Percentiles rank a stretch among this genome's conserved stretches.
Evolutionary conservation across 2,888 invertebrate species (phyloP).

Genomic region (Drosophila nigritarsus): DNA sequence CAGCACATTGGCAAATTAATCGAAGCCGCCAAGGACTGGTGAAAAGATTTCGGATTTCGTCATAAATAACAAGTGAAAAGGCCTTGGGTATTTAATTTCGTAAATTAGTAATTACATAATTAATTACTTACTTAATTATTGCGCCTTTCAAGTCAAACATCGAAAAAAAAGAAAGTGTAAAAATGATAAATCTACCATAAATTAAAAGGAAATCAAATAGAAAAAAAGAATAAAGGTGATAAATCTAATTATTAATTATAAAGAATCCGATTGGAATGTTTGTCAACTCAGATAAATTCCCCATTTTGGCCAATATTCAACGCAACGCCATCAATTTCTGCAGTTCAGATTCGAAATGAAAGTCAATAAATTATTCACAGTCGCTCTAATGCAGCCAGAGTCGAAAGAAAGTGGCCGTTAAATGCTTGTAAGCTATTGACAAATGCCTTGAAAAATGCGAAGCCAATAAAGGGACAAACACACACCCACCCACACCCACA

Average conservation of each 20-base stretch:
- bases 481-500: neutral
- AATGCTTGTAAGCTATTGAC: constrained; percentile 33
- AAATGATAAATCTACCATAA: too few species aligned
- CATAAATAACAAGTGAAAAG: neutral
- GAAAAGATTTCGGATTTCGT: neutral
- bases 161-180: neutral
- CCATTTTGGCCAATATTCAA: neutral
- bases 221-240: neutral
- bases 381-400: too few species aligned
- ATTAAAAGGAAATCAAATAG: neutral
- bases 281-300: neutral
- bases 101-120: neutral
- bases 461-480: constrained; percentile 13
- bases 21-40: constrained; percentile 13
- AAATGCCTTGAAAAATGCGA: constrained; percentile 28
- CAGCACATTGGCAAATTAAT: constrained; percentile 36
- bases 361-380: constrained; percentile 55
- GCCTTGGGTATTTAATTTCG: neutral
- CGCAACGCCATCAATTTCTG: constrained; percentile 1
- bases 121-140: neutral
- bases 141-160: neutral
- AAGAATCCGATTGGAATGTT: neutral
- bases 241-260: neutral
- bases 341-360: constrained; percentile 21
- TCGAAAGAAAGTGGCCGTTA: constrained; percentile 31